Conservation (phyloP, 2,113 vertebrate genomes). For the Illadopsis cleaveri region DNA sequence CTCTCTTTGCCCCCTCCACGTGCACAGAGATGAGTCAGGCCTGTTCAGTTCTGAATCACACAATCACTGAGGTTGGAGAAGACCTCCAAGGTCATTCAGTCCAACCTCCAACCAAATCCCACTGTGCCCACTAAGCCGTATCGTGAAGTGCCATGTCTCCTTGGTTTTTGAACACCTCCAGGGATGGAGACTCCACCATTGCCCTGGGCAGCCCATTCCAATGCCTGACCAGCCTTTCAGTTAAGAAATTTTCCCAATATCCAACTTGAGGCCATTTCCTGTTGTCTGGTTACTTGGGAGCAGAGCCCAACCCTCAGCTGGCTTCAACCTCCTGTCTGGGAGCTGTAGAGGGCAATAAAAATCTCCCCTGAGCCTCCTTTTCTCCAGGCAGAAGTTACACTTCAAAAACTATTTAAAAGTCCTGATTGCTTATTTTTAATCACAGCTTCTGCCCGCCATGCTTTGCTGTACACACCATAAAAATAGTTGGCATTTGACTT, state of each 20-base stretch:
- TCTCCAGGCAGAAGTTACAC: background rate
- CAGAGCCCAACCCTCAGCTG: background rate
- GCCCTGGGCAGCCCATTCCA: background rate
- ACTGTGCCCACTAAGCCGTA: too few relatives aligned
- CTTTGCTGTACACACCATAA: accelerated
- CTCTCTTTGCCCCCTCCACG: background rate
- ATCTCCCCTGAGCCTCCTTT: background rate
- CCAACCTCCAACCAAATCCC: background rate
- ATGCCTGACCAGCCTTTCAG: background rate
- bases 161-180: background rate
- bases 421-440: background rate
- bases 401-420: background rate
- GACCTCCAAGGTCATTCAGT: background rate
- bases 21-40: background rate
- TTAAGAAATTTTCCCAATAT: background rate
- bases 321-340: background rate
- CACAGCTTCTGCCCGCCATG: accelerated
- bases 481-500: background rate
- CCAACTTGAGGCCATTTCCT: background rate
- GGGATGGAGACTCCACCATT: too few relatives aligned
- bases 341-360: background rate
- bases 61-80: background rate
- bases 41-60: background rate
- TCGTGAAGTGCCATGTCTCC: background rate
- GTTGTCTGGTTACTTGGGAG: background rate